A percentile compares a stretch with the other conserved stretches of the same genome.
Evolutionary conservation across 1,140 invertebrate species (phyloP).

Genomic region (Penaeus vannamei): DNA sequence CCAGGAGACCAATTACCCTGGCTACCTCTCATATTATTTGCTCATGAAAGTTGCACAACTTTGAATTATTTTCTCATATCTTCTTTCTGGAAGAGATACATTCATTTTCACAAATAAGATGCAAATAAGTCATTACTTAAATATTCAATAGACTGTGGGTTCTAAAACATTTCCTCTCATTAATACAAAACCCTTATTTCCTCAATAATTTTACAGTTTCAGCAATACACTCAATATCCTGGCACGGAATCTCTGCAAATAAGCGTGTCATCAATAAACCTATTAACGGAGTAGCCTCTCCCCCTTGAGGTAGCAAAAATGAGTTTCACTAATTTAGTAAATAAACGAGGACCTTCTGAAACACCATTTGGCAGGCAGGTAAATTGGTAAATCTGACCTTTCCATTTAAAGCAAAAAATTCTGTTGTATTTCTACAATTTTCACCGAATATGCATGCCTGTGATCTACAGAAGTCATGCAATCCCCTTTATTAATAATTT

Average conservation of each 20-base stretch:
- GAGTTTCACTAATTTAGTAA: conserved; percentile 64
- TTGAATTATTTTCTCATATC: conserved; percentile 49
- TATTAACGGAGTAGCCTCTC: conserved; percentile 41
- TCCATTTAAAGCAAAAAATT: not conserved
- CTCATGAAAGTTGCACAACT: conserved; percentile 30
- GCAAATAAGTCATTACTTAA: conserved; percentile 63
- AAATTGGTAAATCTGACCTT: too few relatives aligned
- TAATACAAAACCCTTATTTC: conserved; percentile 61
- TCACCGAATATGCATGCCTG: not conserved
- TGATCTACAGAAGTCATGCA: not conserved
- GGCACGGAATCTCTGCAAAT: conserved; percentile 3
- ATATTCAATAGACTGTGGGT: conserved; percentile 56
- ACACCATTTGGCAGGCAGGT: conserved; percentile 58
- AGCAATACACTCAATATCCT: conserved; percentile 17
- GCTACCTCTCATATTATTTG: not conserved
- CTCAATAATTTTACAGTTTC: conserved; percentile 46
- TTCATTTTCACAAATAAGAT: conserved; percentile 34
- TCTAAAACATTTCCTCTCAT: conserved; percentile 64
- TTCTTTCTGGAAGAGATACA: conserved; percentile 62
- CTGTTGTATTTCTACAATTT: not conserved
- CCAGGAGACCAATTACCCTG: not conserved
- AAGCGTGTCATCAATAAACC: conserved; percentile 53
- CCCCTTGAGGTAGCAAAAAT: conserved; percentile 57
- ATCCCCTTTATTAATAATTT: too few relatives aligned
- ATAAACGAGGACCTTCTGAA: conserved; percentile 33